phyloP scores from a whole-genome alignment of 2,797 vertebrate species.

The Ceryle rudis region DNA sequence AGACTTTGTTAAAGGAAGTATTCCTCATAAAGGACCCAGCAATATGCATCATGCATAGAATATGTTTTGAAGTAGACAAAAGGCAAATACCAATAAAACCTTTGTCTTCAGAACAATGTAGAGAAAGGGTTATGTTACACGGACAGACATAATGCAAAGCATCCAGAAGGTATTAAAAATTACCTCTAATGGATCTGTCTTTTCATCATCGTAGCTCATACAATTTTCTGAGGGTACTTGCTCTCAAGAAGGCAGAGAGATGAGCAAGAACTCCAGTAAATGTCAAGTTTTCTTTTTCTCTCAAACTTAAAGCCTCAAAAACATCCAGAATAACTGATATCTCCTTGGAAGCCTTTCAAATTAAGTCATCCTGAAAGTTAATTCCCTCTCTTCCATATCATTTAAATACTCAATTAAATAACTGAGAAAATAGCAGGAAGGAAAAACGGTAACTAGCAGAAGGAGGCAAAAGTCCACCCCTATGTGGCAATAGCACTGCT shows the following conservation, averaged over 20 bases:
- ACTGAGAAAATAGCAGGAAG: neutral
- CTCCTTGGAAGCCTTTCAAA: neutral
- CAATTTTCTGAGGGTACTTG: neutral
- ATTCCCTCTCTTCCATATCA: neutral
- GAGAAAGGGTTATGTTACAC: neutral
- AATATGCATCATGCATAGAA: neutral
- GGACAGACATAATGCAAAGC: neutral
- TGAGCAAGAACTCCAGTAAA: neutral
- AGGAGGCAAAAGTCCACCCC: neutral
- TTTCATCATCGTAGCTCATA: neutral
- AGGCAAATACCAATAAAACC: neutral
- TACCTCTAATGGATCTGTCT: neutral
- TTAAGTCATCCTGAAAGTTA: neutral
- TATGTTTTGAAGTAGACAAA: neutral
- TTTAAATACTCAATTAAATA: slow-evolving; percentile 32
- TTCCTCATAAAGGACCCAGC: neutral
- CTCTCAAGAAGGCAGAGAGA: neutral
- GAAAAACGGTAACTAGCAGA: neutral
- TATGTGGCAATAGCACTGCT: neutral
- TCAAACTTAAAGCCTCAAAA: neutral
- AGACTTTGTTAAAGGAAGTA: neutral
- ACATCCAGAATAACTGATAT: neutral
- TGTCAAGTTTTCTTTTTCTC: neutral
- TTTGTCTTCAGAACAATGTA: neutral
- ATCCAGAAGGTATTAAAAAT: neutral